phyloP scores from a whole-genome alignment of 2,113 vertebrate genomes.

The Chloropsis cyanopogon region DNA sequence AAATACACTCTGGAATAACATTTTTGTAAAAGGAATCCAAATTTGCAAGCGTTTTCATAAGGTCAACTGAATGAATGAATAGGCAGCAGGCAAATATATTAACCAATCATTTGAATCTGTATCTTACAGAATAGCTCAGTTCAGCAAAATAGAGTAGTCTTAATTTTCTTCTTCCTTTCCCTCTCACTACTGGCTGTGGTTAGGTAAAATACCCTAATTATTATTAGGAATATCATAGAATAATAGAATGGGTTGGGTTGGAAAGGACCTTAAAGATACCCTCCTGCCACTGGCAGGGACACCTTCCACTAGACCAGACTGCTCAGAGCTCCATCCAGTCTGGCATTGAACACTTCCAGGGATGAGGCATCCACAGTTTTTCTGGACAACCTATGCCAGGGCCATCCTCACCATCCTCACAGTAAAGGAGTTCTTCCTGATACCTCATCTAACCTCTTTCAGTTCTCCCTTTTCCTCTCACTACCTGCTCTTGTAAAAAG shows the following conservation, averaged over 20 bases:
- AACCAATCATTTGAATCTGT: not conserved
- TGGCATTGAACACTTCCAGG: not conserved
- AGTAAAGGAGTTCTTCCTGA: not conserved
- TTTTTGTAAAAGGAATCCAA: not conserved
- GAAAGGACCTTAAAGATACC: not conserved
- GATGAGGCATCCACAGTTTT: not conserved
- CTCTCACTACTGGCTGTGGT: not conserved
- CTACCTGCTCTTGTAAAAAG: not conserved
- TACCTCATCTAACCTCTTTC: not conserved
- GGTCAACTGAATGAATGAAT: not conserved
- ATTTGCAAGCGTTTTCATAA: not conserved
- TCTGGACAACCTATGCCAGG: not conserved
- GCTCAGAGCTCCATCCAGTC: not conserved
- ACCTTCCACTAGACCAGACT: not conserved
- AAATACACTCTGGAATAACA: not conserved
- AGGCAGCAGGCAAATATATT: not conserved
- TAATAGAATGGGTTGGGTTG: not conserved
- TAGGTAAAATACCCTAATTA: not conserved
- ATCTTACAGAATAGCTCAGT: not conserved
- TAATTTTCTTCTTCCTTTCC: not conserved
- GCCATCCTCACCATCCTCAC: not conserved
- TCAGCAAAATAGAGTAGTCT: not conserved
- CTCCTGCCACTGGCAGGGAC: not conserved
- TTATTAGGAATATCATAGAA: not conserved
- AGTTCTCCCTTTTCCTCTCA: not conserved